These are phyloP conservation scores for Sprattus sprattus DNA, from an alignment of 2,113 vertebrate species.

Conservation along the genomic window DNA sequence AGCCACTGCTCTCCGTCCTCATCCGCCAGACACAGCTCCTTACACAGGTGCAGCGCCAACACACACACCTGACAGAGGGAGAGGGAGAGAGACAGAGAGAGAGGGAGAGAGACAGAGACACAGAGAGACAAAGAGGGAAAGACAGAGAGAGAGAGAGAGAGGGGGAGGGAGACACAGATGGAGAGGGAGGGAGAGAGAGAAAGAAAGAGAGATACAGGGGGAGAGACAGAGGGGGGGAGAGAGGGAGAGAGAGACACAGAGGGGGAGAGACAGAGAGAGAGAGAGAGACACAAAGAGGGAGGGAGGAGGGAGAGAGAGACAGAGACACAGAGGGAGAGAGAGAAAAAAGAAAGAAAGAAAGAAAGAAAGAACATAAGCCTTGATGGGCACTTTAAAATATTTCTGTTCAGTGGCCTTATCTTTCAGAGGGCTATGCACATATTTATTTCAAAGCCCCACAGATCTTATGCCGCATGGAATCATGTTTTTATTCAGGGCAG, in stretches of 20 bases:
- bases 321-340: neutral
- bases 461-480: too few relatives aligned
- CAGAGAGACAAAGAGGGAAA: neutral
- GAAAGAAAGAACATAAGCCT: neutral
- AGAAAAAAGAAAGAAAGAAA: neutral
- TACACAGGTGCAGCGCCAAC: constrained; percentile 88
- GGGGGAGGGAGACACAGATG: too few relatives aligned
- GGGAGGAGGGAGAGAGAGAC: too few relatives aligned
- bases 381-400: too few relatives aligned
- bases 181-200: too few relatives aligned
- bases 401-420: too few relatives aligned
- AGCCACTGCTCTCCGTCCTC: constrained; percentile 90
- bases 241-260: neutral
- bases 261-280: neutral
- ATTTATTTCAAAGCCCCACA: too few relatives aligned
- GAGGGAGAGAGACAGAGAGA: neutral
- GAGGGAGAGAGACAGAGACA: neutral
- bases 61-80: constrained; percentile 83
- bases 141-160: neutral
- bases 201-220: neutral
- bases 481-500: too few relatives aligned
- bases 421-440: too few relatives aligned
- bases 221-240: neutral
- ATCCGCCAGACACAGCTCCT: constrained; percentile 90
- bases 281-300: neutral